Evolutionary conservation across 2,113 vertebrate genomes (phyloP), one percentile per base, ranked within the genome.

Genomic region (Steatornis caripensis): DNA sequence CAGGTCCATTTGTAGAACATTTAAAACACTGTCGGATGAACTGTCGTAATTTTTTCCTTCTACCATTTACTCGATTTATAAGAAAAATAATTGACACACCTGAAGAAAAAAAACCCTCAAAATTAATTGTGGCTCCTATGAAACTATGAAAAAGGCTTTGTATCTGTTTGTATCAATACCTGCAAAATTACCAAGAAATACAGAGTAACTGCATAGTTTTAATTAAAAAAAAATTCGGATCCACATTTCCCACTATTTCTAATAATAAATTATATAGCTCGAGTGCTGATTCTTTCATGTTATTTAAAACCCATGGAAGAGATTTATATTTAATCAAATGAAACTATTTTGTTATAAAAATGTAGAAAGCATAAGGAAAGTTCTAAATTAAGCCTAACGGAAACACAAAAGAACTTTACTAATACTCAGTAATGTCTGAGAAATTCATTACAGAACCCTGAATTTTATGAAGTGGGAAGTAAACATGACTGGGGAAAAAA

Each of bases 401-500:
- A 94, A 95, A 89, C 11, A 77, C 9, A 71, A 51, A 80, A 70
- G 29, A 51, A 71, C 10, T 64, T 78, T 57, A 64, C 15, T 60
- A 85, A 81, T 66, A 39, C 12, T 64, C 51, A 71, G 30, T 86
- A 75, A 68, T 30, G 22, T 61, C 46, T 84, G 27, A 88, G 60
- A 93, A 87, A 88, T 55, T 89, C 36, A 81, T 92, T 70, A 58
- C 14, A 88, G 55, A 84, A 60, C 43, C 10, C 46, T 64, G 60
- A 92, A 89, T 90, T 93, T 95, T 78, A 93, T 89, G 55, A 92
- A 94, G 71, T 60, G 41, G 41, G 58, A 89, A 94, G 64, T 77
- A 89, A 95, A 94, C 19, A 60, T 8, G 34, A 80, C 36, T 64
- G 55, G 51, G 80, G 62, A 51, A 96, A 96, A 87, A 93, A 91